phyloP scores from a whole-genome alignment of 2,888 invertebrate species.

The Epirrhoe alternata region DNA sequence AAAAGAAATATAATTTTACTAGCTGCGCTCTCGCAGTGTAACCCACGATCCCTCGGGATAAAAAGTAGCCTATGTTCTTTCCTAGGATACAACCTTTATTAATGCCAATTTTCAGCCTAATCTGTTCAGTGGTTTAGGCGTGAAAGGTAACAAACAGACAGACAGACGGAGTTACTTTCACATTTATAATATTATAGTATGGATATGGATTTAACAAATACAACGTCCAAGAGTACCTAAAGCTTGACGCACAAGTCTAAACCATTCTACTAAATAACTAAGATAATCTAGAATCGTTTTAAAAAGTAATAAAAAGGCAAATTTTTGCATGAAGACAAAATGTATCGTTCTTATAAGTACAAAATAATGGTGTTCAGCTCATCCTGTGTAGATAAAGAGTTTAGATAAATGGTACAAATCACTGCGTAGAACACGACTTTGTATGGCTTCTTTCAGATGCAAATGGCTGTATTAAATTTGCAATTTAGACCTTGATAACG shows the following conservation, averaged over 20 bases:
- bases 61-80: too few relatives aligned
- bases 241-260: not conserved
- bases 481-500: slow-evolving; percentile 79
- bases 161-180: too few relatives aligned
- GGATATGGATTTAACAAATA: too few relatives aligned
- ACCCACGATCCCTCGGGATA: too few relatives aligned
- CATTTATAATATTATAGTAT: too few relatives aligned
- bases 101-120: too few relatives aligned
- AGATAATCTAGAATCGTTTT: slow-evolving; percentile 36
- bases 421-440: slow-evolving; percentile 72
- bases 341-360: slow-evolving; percentile 48
- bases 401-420: slow-evolving; percentile 81
- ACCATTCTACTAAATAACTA: slow-evolving; percentile 31
- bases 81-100: too few relatives aligned
- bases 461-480: slow-evolving; percentile 83
- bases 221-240: not conserved
- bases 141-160: too few relatives aligned
- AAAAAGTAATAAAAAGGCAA: slow-evolving; percentile 46
- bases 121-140: too few relatives aligned
- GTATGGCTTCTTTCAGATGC: slow-evolving; percentile 80
- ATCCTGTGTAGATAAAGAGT: slow-evolving; percentile 79
- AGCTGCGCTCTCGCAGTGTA: too few relatives aligned
- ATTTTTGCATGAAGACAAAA: slow-evolving; percentile 52
- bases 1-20: too few relatives aligned
- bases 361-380: slow-evolving; percentile 53